phyloP scores from a whole-genome alignment of 2,888 invertebrate species.

The Caenorhabditis sulstoni region DNA sequence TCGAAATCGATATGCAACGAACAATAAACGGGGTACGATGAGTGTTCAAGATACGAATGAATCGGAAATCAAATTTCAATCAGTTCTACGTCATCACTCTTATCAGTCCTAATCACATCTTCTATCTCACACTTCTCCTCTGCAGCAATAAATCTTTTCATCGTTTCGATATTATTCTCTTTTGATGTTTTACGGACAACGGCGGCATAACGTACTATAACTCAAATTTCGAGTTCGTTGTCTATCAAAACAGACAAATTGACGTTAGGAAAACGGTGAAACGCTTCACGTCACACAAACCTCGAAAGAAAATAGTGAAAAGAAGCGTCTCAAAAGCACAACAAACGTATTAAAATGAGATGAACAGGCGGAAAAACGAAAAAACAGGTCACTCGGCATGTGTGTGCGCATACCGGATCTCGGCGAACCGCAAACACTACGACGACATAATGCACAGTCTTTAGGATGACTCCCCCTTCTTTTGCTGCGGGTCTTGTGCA shows the following conservation, averaged over 20 bases:
- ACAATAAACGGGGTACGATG: slow-evolving; percentile 16
- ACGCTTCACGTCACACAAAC: not conserved
- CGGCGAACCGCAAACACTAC: slow-evolving; percentile 48
- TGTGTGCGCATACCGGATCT: slow-evolving; percentile 48
- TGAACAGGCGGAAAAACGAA: slow-evolving; percentile 43
- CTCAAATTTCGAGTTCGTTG: not conserved
- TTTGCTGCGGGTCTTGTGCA: not conserved
- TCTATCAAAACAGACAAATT: not conserved
- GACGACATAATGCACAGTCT: slow-evolving; percentile 40
- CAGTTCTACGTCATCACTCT: slow-evolving; percentile 11
- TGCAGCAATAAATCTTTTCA: slow-evolving; percentile 18
- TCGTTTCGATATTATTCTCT: slow-evolving; percentile 36
- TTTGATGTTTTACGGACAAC: not conserved
- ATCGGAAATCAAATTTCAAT: slow-evolving; percentile 16
- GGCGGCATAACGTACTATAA: not conserved
- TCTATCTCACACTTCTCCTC: not conserved
- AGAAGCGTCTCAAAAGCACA: slow-evolving; percentile 18
- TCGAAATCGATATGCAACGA: slow-evolving; percentile 15
- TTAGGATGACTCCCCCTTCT: slow-evolving; percentile 8
- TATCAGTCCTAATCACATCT: slow-evolving; percentile 7
- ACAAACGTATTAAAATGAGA: slow-evolving; percentile 32
- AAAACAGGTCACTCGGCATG: slow-evolving; percentile 42
- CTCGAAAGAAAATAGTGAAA: not conserved
- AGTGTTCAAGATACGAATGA: slow-evolving; percentile 36
- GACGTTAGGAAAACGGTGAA: not conserved